Evolutionary conservation across 2,888 invertebrate species (phyloP).

Genomic region (Nomada fucata): DNA sequence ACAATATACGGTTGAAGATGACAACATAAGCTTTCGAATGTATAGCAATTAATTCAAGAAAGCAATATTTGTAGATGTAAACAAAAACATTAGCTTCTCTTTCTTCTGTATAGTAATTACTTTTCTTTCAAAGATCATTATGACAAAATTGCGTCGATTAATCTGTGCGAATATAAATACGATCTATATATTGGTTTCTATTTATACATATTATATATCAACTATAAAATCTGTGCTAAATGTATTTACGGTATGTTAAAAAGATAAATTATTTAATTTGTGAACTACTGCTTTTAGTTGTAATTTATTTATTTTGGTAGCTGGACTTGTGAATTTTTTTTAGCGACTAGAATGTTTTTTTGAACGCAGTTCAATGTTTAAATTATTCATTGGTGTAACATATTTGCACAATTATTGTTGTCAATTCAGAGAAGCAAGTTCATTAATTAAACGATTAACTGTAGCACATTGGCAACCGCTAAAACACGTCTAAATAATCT

Average conservation of each 20-base stretch:
- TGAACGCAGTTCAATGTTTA: no score
- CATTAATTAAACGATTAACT: conserved; percentile 31
- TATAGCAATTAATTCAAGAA: conserved; percentile 8
- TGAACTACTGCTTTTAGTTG: not conserved
- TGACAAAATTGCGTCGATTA: no score
- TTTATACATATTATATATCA: conserved; percentile 3
- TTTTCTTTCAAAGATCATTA: not conserved
- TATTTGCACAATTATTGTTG: not conserved
- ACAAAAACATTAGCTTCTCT: conserved; percentile 12
- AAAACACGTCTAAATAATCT: not conserved
- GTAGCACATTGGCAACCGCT: not conserved
- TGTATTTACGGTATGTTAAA: conserved; percentile 12
- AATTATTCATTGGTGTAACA: no score
- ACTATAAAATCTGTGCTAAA: not conserved
- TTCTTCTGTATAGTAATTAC: conserved; percentile 15
- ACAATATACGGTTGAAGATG: conserved; percentile 32
- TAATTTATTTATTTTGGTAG: not conserved
- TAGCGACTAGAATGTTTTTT: no score
- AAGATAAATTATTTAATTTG: conserved; percentile 32
- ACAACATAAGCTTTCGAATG: conserved; percentile 17
- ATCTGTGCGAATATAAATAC: not conserved
- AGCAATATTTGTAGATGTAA: not conserved
- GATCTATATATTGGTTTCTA: conserved; percentile 1
- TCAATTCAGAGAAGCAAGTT: not conserved
- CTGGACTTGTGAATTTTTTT: no score